Evolutionary conservation across 2,113 vertebrate genomes (phyloP), one percentile per base, ranked within the genome.

Genomic region (Myiozetetes cayanensis): DNA sequence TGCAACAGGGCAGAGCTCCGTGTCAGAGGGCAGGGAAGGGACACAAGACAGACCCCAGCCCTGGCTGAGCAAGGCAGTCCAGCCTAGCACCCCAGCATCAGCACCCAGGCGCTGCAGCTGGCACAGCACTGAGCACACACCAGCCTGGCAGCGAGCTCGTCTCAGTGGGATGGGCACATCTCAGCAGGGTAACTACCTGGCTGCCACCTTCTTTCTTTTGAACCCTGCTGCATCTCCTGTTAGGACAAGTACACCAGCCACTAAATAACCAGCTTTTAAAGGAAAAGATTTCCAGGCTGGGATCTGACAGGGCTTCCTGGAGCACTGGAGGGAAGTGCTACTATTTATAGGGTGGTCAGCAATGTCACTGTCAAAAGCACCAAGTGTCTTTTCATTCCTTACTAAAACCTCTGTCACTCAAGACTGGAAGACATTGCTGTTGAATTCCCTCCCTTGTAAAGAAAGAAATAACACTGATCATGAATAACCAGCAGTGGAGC

Each of bases 1-100:
- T 2, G 17, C 63, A 68, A n/a, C 5, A 1, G 53, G 78, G 47
- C 63, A 77, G 5, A 87, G 31, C n/a, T 76, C 27, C 31, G 19
- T 0, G 0, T 4, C 8, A 4, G 2, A 10, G n/a, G 28, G 12
- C 24, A 87, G 33, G 56, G 31, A 67, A 30, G 17, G 73, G 31
- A 65, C 31, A 79, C 46, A 46, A 4, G 44, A 46, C 46, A 46
- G 50, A 68, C 12, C 50, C 27, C 55, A 58, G 30, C 4, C 46
- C 47, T 13, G 33, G 41, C 27, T 49, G 20, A 65, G n/a, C 41
- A 14, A n/a, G 70, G n/a, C 37, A 83, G 68, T 68, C 19, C 78
- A 78, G 41, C 22, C 35, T 61, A 55, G 3, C 39, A 41, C 4
- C 47, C n/a, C 27, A 53, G 2, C n/a, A 31, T 2, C 41, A 52